These are phyloP conservation scores for Nephila pilipes DNA, from an alignment of 1,140 invertebrate genomes.

Conservation along the genomic window DNA sequence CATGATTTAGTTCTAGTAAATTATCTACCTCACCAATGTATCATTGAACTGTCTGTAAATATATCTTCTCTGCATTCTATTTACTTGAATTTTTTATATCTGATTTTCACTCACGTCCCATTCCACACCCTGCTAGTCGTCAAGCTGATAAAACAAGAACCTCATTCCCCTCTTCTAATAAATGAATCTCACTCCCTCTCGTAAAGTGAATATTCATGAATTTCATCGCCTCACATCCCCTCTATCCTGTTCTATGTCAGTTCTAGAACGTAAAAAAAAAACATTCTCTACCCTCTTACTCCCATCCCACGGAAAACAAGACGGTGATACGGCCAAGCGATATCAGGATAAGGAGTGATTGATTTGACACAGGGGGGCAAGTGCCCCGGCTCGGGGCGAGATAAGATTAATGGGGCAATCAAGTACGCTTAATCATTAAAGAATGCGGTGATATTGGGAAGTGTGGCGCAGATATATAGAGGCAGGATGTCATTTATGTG, in stretches of 20 bases:
- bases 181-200: neutral
- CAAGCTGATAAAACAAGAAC: neutral
- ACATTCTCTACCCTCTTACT: neutral
- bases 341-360: conserved; percentile 69
- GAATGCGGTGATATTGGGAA: conserved; percentile 20
- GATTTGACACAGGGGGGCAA: conserved; percentile 57
- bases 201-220: conserved; percentile 12
- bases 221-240: neutral
- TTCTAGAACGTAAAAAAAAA: neutral
- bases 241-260: neutral
- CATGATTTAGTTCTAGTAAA: no score
- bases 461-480: neutral
- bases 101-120: neutral
- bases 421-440: conserved; percentile 62
- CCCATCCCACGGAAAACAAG: conserved; percentile 24
- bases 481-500: neutral
- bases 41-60: no score
- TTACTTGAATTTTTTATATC: no score
- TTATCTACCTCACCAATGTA: no score
- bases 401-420: conserved; percentile 73
- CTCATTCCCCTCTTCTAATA: neutral
- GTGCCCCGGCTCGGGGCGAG: conserved; percentile 1
- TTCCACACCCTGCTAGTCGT: neutral
- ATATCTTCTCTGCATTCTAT: no score
- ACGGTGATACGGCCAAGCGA: conserved; percentile 12